Evolutionary conservation across 1,140 invertebrate genomes (phyloP).

Genomic region (honey bee (Apis mellifera)): DNA sequence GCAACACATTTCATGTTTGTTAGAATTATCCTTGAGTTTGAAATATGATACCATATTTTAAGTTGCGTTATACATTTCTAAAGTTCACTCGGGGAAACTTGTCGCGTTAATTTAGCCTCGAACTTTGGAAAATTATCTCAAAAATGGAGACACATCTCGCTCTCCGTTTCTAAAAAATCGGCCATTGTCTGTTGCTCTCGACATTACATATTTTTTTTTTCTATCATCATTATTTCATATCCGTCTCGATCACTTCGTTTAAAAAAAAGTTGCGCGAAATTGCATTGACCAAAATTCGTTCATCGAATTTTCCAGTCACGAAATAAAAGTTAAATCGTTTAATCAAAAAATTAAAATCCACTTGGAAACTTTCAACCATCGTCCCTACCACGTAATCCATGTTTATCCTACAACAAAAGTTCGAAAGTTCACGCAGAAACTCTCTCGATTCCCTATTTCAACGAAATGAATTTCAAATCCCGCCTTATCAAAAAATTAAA

Average conservation of each 20-base stretch:
- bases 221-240: not conserved
- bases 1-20: not conserved
- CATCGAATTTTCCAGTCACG: too few species aligned
- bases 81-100: not conserved
- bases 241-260: not conserved
- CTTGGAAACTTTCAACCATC: too few species aligned
- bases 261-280: not conserved
- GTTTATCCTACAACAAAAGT: too few species aligned
- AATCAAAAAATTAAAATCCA: too few species aligned
- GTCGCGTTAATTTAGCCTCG: conserved; percentile 6
- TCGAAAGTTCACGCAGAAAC: too few species aligned
- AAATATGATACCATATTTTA: not conserved
- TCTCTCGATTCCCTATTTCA: too few species aligned
- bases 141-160: not conserved
- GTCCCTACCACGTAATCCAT: too few species aligned
- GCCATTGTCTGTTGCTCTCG: not conserved
- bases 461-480: too few species aligned
- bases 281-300: not conserved
- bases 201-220: not conserved
- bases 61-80: not conserved
- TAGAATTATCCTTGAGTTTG: not conserved
- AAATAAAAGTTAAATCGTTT: too few species aligned
- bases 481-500: not conserved
- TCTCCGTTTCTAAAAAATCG: not conserved
- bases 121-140: not conserved